Evolutionary conservation across 1,140 invertebrate species (phyloP).

Genomic region (Diabrotica virgifera): DNA sequence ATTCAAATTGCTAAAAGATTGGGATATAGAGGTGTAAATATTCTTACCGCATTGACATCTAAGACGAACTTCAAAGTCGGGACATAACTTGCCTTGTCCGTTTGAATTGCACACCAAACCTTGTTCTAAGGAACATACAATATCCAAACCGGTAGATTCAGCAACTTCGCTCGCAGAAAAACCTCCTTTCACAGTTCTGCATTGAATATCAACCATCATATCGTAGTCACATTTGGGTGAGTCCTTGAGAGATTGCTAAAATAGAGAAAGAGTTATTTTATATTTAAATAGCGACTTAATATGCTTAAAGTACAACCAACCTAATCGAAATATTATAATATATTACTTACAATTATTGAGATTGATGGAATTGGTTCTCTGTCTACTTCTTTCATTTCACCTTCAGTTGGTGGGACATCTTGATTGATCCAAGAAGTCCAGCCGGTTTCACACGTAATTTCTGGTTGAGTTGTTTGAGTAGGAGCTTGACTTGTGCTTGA

Average conservation of each 20-base stretch:
- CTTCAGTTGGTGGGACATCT: slow-evolving; percentile 43
- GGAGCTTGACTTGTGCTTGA: slow-evolving; percentile 15
- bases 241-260: slow-evolving; percentile 59
- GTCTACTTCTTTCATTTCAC: slow-evolving; percentile 48
- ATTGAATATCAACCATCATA: slow-evolving; percentile 70
- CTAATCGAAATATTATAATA: not conserved
- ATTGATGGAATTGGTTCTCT: slow-evolving; percentile 60
- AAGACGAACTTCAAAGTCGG: slow-evolving; percentile 72
- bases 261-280: slow-evolving; percentile 33
- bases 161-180: slow-evolving; percentile 58
- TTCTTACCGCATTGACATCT: slow-evolving; percentile 62
- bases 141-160: slow-evolving; percentile 68
- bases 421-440: slow-evolving; percentile 77
- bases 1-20: slow-evolving; percentile 65
- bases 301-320: no score
- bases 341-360: slow-evolving; percentile 51
- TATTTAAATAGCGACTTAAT: no score
- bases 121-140: slow-evolving; percentile 68
- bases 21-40: slow-evolving; percentile 66
- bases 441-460: slow-evolving; percentile 57
- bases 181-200: slow-evolving; percentile 63
- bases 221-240: slow-evolving; percentile 54
- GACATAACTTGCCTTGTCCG: slow-evolving; percentile 51
- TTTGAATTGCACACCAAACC: slow-evolving; percentile 63
- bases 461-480: slow-evolving; percentile 41